These are phyloP conservation scores for Pedionomus torquatus DNA, from an alignment of 2,113 vertebrate species.

Conservation along the genomic window DNA sequence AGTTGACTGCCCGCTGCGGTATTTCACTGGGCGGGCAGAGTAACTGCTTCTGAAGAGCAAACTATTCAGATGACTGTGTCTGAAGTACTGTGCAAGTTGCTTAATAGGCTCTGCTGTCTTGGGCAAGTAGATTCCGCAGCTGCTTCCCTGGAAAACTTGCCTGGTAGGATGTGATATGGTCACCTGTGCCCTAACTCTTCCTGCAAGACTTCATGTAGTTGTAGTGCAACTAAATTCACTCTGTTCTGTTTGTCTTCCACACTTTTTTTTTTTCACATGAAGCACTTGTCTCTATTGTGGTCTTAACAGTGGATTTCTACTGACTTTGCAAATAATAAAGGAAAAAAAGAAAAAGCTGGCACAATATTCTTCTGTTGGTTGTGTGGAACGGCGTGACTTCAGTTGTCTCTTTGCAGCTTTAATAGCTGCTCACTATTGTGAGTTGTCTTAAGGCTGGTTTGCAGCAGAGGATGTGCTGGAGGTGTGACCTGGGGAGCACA, in stretches of 20 bases:
- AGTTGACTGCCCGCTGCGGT: background rate
- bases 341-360: no score
- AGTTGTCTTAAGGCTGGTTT: background rate
- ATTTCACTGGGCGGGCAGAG: background rate
- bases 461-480: background rate
- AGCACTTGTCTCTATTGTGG: background rate
- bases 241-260: background rate
- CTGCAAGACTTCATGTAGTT: background rate
- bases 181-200: background rate
- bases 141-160: background rate
- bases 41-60: background rate
- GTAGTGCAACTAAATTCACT: background rate
- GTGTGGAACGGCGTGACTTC: background rate
- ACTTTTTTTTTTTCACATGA: background rate
- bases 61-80: rapidly evolving
- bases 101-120: background rate
- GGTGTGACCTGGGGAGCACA: background rate
- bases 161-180: background rate
- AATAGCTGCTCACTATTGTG: rapidly evolving
- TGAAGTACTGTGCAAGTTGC: background rate
- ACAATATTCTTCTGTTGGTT: background rate
- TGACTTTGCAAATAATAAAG: slow-evolving; percentile 36
- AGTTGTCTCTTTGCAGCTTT: background rate
- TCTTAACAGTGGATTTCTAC: slow-evolving; percentile 35
- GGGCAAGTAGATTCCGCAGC: background rate